These are phyloP conservation scores for Cyprinodon diabolis DNA, from an alignment of 2,797 vertebrate genomes.

Conservation along the genomic window DNA sequence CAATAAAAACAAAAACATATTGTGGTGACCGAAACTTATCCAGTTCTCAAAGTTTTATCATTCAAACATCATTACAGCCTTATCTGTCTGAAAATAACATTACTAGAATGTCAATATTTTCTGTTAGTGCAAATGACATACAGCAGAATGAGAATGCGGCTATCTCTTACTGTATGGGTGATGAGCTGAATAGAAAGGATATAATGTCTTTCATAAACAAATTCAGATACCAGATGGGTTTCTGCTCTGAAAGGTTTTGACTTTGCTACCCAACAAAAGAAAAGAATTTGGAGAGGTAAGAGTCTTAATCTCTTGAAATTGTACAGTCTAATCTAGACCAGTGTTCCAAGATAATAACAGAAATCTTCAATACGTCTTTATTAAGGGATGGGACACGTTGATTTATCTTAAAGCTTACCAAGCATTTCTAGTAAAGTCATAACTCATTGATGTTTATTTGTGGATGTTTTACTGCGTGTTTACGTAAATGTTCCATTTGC, in stretches of 20 bases:
- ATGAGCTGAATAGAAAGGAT: neutral
- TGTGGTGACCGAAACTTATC: constrained; percentile 77
- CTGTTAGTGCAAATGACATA: constrained; percentile 79
- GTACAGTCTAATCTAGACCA: constrained; percentile 4
- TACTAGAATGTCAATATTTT: constrained; percentile 60
- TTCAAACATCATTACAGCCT: constrained; percentile 61
- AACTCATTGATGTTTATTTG: too few relatives aligned
- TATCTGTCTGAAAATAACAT: constrained; percentile 77
- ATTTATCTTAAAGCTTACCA: too few relatives aligned
- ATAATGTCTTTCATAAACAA: constrained; percentile 60
- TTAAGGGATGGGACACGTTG: too few relatives aligned
- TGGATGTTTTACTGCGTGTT: too few relatives aligned
- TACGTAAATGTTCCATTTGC: too few relatives aligned
- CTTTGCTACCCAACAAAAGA: neutral
- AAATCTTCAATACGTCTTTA: too few relatives aligned
- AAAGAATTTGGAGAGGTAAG: too few relatives aligned
- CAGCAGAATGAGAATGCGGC: constrained; percentile 82
- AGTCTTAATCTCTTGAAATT: neutral
- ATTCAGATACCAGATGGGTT: constrained; percentile 75
- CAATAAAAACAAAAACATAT: constrained; percentile 75
- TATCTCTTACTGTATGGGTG: constrained; percentile 76
- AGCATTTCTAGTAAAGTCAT: too few relatives aligned
- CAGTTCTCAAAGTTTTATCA: constrained; percentile 55
- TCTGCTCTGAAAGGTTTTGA: constrained; percentile 6
- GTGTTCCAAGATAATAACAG: too few relatives aligned